Percentiles rank a stretch among this genome's conserved stretches.
Conservation (phyloP, 2,797 vertebrate species). For the Galagoides demidoff region DNA sequence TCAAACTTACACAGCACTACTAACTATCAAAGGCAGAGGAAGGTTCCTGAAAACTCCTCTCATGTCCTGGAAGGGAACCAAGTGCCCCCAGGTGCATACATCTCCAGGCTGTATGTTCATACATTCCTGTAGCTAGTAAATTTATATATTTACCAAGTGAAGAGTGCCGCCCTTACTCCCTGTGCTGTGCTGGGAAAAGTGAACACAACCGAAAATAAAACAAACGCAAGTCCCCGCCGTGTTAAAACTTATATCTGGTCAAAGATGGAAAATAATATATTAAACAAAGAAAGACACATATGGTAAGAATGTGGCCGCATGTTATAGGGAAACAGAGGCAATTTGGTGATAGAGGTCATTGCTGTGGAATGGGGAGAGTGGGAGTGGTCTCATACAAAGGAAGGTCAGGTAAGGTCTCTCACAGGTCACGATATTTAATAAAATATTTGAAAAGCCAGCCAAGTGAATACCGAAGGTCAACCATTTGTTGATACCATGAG, state of each 20-base stretch:
- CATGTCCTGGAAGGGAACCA: neutral
- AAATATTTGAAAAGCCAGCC: neutral
- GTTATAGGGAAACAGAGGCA: neutral
- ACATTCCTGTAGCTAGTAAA: neutral
- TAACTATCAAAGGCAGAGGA: neutral
- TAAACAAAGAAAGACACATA: neutral
- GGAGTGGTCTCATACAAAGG: neutral
- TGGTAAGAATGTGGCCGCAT: neutral
- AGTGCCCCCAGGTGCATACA: neutral
- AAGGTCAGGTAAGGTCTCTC: neutral
- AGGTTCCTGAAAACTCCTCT: neutral
- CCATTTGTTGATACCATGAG: neutral
- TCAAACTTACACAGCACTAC: neutral
- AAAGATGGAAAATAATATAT: neutral
- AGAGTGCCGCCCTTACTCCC: neutral
- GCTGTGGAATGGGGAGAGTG: neutral
- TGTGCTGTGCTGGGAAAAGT: neutral
- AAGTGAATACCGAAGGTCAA: neutral
- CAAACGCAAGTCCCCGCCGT: neutral
- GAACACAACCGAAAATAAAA: neutral
- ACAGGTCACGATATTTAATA: neutral
- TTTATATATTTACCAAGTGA: neutral
- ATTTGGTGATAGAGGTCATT: neutral
- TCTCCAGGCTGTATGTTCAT: neutral
- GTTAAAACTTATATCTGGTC: neutral